These are phyloP conservation scores for Rhinella marina DNA, from an alignment of 2,797 vertebrate genomes.

Conservation along the genomic window DNA sequence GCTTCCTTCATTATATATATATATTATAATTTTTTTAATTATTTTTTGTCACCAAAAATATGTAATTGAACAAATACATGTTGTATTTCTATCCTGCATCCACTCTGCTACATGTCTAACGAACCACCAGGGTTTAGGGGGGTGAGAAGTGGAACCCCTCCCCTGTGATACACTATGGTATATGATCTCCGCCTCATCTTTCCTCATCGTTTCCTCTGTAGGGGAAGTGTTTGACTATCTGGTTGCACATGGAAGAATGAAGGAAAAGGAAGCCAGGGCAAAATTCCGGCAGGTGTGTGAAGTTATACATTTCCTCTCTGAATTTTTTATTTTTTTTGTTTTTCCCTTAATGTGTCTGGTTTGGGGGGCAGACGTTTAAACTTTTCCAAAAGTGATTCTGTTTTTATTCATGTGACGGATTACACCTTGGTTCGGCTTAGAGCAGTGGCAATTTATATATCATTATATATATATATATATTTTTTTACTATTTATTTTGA, in stretches of 20 bases:
- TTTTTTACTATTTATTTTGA: too few relatives aligned
- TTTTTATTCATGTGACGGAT: too few relatives aligned
- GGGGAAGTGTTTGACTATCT: constrained; percentile 97
- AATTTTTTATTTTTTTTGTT: neutral
- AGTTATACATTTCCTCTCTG: neutral
- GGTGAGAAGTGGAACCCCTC: too few relatives aligned
- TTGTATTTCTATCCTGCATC: neutral
- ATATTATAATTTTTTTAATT: too few relatives aligned
- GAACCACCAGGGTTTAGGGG: neutral
- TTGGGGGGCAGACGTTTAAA: neutral
- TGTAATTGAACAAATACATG: neutral
- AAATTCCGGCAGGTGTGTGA: constrained; percentile 97
- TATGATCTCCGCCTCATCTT: neutral
- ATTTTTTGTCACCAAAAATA: too few relatives aligned
- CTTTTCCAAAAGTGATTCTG: too few relatives aligned
- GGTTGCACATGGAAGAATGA: constrained; percentile 97
- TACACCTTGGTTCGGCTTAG: too few relatives aligned
- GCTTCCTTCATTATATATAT: too few relatives aligned
- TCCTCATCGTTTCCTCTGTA: constrained; percentile 68
- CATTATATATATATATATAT: too few relatives aligned
- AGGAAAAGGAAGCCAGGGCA: constrained; percentile 97
- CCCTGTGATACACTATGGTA: neutral
- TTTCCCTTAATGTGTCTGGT: neutral
- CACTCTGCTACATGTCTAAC: neutral
- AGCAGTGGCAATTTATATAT: too few relatives aligned